Conservation (phyloP, 1,140 invertebrate genomes). For the Drosophila malerkotliana region DNA sequence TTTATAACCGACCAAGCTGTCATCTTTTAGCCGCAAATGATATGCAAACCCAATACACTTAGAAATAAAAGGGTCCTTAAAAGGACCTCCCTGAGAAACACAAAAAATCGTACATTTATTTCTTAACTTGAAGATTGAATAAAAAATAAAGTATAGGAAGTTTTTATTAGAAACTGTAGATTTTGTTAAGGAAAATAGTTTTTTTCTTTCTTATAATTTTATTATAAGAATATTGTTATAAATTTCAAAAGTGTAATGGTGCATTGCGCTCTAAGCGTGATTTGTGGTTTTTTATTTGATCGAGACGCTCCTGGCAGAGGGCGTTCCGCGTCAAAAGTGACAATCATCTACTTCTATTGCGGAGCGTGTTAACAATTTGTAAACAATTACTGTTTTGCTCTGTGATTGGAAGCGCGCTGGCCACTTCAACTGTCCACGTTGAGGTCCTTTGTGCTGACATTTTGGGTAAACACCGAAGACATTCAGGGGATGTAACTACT, state of each 20-base stretch:
- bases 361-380: slow-evolving; percentile 80
- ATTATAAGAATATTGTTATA: neutral
- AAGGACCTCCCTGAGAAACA: neutral
- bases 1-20: slow-evolving; percentile 54
- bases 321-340: slow-evolving; percentile 77
- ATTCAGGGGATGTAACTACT: slow-evolving; percentile 8
- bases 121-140: too few relatives aligned
- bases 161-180: too few relatives aligned
- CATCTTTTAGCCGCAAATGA: slow-evolving; percentile 57
- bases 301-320: slow-evolving; percentile 44
- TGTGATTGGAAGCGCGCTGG: slow-evolving; percentile 68
- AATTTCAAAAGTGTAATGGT: neutral
- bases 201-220: too few relatives aligned
- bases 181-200: too few relatives aligned
- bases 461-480: slow-evolving; percentile 61
- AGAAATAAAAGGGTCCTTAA: neutral
- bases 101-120: too few relatives aligned
- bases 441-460: slow-evolving; percentile 56
- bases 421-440: slow-evolving; percentile 57
- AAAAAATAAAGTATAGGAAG: too few relatives aligned
- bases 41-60: slow-evolving; percentile 76
- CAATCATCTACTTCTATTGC: slow-evolving; percentile 62
- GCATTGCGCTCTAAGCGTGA: slow-evolving; percentile 57
- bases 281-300: slow-evolving; percentile 70
- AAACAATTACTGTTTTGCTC: slow-evolving; percentile 83